phyloP scores from a whole-genome alignment of 2,888 invertebrate species.

The Scaptomyza parva region DNA sequence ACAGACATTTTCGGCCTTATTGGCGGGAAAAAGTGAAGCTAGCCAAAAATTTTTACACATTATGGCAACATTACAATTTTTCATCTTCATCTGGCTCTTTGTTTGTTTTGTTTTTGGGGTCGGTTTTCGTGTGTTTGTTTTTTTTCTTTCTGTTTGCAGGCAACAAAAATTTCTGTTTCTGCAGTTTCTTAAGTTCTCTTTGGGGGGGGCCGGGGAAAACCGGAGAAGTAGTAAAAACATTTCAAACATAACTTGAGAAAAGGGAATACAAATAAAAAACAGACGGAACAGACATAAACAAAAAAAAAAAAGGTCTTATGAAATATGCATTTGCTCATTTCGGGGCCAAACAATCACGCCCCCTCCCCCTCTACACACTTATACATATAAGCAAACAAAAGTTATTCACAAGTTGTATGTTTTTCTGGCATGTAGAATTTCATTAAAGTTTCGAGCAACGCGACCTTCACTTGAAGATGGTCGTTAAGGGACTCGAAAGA shows the following conservation, averaged over 20 bases:
- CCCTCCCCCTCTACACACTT: conserved; percentile 12
- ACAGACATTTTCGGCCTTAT: conserved; percentile 57
- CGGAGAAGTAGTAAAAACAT: conserved; percentile 64
- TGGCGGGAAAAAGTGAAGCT: no score
- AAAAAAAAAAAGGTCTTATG: conserved; percentile 67
- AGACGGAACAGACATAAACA: conserved; percentile 4
- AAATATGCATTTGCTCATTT: conserved; percentile 79
- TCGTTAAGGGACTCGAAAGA: conserved; percentile 41
- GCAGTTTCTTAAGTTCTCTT: conserved; percentile 54
- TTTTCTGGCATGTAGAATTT: conserved; percentile 39
- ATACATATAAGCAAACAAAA: conserved; percentile 5
- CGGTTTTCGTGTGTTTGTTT: no score
- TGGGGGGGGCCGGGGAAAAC: conserved; percentile 51
- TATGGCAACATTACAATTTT: conserved; percentile 62
- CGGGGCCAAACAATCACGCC: conserved; percentile 39
- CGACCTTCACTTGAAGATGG: conserved; percentile 56
- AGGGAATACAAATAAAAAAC: conserved; percentile 18
- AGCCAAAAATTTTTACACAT: conserved; percentile 63
- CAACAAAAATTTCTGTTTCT: conserved; percentile 58
- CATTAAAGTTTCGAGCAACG: conserved; percentile 63
- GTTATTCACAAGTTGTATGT: conserved; percentile 31
- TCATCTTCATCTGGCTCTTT: conserved; percentile 27
- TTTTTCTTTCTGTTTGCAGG: conserved; percentile 13
- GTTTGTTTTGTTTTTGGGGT: conserved; percentile 2
- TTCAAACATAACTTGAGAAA: conserved; percentile 63